These are phyloP conservation scores for Amblyornis subalaris DNA, from an alignment of 2,113 vertebrate species.

Conservation along the genomic window DNA sequence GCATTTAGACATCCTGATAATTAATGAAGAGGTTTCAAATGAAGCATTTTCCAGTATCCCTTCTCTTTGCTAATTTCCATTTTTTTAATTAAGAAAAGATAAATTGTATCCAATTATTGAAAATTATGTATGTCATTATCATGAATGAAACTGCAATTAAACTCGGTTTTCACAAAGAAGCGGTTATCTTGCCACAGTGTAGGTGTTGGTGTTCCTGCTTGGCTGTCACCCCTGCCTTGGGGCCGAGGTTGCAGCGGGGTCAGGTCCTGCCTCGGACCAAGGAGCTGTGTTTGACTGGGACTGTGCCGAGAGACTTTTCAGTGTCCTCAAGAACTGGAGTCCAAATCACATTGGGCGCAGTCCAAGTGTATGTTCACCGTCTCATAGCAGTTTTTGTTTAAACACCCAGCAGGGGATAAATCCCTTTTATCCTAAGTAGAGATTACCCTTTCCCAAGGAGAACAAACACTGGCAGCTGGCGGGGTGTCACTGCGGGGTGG, in stretches of 20 bases:
- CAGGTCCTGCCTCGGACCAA: background rate
- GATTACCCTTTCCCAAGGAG: background rate
- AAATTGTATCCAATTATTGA: constrained; percentile 54
- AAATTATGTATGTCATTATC: constrained; percentile 64
- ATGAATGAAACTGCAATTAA: constrained; percentile 54
- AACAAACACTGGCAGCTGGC: background rate
- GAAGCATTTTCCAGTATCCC: constrained; percentile 17
- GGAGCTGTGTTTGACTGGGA: background rate
- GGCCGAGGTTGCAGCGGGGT: background rate
- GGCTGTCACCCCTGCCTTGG: background rate
- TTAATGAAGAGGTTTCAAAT: constrained; percentile 40
- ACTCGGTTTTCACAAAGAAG: constrained; percentile 7
- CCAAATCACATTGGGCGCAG: rapidly evolving
- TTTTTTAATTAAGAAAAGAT: constrained; percentile 63
- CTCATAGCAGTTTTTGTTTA: background rate
- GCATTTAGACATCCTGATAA: constrained; percentile 28
- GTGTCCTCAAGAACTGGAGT: background rate
- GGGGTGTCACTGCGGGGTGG: rapidly evolving
- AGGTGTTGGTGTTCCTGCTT: background rate
- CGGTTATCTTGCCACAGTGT: background rate
- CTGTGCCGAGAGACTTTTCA: background rate
- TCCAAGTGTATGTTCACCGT: background rate
- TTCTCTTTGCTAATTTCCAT: constrained; percentile 49
- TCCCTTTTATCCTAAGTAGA: background rate
- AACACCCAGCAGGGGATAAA: background rate